Evolutionary conservation across 2,113 vertebrate species (phyloP).

Genomic region (Hydrolagus affinis): DNA sequence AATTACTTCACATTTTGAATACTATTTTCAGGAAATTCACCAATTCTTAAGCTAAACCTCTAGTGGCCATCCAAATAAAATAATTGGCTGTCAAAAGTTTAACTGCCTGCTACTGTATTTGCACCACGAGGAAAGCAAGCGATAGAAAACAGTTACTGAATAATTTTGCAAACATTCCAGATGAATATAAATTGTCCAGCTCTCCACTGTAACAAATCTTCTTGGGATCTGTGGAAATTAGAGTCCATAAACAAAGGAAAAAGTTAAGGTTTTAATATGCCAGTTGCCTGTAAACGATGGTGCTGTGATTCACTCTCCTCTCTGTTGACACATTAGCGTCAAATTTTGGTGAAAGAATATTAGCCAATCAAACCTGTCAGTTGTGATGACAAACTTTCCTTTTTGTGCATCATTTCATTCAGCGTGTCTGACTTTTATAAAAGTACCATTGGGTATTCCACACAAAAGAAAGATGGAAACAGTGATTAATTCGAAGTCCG

Average conservation of each 20-base stretch:
- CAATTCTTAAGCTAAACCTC: conserved; percentile 23
- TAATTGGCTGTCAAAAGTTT: conserved; percentile 32
- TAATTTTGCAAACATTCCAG: conserved; percentile 31
- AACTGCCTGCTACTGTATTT: conserved; percentile 25
- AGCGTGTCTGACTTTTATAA: conserved; percentile 31
- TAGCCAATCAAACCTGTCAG: conserved; percentile 31
- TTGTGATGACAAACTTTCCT: conserved; percentile 29
- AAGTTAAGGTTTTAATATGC: neutral
- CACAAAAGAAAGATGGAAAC: conserved; percentile 29
- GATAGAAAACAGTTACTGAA: conserved; percentile 28
- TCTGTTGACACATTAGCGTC: conserved; percentile 21
- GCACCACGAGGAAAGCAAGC: conserved; percentile 12
- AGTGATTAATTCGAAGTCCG: conserved; percentile 29
- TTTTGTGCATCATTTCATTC: conserved; percentile 29
- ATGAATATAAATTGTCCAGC: conserved; percentile 28
- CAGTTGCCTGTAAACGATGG: neutral
- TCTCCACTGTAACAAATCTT: neutral
- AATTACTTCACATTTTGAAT: conserved; percentile 31
- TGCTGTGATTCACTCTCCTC: neutral
- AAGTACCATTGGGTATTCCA: conserved; percentile 30
- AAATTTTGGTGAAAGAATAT: conserved; percentile 28
- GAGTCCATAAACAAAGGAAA: neutral
- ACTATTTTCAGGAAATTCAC: conserved; percentile 31
- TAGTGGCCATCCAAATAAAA: conserved; percentile 29
- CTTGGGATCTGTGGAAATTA: conserved; percentile 23